Percentiles rank a stretch among this genome's conserved stretches.
Evolutionary conservation across 2,888 invertebrate species (phyloP).

Genomic region (Chloroclysta siterata): DNA sequence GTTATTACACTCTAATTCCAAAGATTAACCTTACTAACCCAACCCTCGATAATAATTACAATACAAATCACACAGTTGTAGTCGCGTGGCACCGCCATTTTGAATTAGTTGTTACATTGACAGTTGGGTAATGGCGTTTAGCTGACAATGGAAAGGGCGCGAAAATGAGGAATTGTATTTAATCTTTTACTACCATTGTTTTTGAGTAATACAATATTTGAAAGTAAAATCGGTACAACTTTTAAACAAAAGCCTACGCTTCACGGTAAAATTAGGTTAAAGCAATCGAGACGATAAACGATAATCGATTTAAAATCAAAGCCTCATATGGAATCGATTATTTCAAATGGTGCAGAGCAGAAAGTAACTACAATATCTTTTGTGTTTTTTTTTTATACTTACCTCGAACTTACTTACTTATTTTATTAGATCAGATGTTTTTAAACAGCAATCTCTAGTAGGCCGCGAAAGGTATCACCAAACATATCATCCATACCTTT

Average conservation of each 20-base stretch:
- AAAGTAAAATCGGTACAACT: background rate
- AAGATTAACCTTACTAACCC: slow-evolving; percentile 32
- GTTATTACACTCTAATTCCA: slow-evolving; percentile 27
- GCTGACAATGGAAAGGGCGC: slow-evolving; percentile 57
- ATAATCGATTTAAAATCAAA: background rate
- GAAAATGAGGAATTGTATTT: slow-evolving; percentile 40
- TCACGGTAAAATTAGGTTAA: background rate
- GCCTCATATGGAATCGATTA: too few species aligned
- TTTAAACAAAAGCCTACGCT: background rate
- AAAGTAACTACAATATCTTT: too few species aligned
- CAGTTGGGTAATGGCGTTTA: slow-evolving; percentile 54
- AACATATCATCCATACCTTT: too few species aligned
- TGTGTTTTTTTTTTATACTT: too few species aligned
- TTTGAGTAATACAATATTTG: background rate
- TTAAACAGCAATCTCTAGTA: too few species aligned
- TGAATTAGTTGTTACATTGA: slow-evolving; percentile 60
- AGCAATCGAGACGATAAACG: too few species aligned
- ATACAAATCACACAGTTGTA: slow-evolving; percentile 62
- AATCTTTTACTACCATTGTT: slow-evolving; percentile 5
- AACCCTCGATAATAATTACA: slow-evolving; percentile 35
- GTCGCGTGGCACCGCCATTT: slow-evolving; percentile 72
- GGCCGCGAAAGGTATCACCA: too few species aligned
- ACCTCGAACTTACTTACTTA: too few species aligned
- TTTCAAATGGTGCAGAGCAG: too few species aligned
- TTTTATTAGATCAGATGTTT: too few species aligned